Conservation (phyloP, 2,113 vertebrate species). For the Elephantulus edwardii region DNA sequence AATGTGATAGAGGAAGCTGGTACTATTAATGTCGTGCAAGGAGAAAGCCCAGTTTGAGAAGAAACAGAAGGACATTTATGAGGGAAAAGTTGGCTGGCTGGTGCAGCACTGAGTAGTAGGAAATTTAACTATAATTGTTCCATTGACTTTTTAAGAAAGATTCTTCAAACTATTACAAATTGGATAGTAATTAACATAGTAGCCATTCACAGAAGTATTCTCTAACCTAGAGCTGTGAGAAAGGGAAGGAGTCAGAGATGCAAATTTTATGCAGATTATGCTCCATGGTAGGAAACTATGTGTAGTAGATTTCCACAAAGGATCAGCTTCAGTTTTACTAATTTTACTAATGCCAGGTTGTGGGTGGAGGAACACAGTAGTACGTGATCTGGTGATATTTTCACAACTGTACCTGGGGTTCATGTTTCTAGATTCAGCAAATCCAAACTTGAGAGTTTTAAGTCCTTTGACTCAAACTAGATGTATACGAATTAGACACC, state of each 20-base stretch:
- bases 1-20: conserved; percentile 57
- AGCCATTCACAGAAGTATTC: background rate
- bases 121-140: conserved; percentile 23
- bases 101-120: conserved; percentile 7
- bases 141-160: background rate
- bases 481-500: conserved; percentile 52
- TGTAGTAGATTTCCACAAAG: conserved; percentile 1
- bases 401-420: conserved; percentile 1
- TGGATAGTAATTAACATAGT: background rate
- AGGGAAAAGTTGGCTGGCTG: background rate
- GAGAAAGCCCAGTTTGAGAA: conserved; percentile 50
- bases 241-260: conserved; percentile 43
- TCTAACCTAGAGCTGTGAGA: conserved; percentile 35
- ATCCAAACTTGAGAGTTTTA: conserved; percentile 66
- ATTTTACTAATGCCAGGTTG: background rate
- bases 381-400: background rate
- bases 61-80: conserved; percentile 72
- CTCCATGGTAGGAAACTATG: conserved; percentile 40
- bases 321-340: conserved; percentile 29
- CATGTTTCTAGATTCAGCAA: conserved; percentile 46
- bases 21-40: background rate
- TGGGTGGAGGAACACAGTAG: background rate
- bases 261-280: conserved; percentile 8
- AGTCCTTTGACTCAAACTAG: conserved; percentile 45
- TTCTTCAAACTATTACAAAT: background rate